Evolutionary conservation across 1,140 invertebrate genomes (phyloP).

Genomic region (Trichogramma pretiosum): DNA sequence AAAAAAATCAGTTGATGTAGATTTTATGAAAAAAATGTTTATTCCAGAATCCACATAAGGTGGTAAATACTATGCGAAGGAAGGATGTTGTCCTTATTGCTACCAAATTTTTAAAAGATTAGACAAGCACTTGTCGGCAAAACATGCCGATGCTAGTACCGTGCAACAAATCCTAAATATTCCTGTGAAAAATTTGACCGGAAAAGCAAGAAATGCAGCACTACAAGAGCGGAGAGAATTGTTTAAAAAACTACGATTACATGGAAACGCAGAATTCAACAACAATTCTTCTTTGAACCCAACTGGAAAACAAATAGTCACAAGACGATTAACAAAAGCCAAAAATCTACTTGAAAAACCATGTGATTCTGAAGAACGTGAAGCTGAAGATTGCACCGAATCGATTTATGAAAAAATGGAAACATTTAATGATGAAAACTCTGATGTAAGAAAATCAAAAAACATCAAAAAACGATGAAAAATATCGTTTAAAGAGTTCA

Average conservation of each 20-base stretch:
- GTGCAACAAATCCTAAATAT: background rate
- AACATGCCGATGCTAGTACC: background rate
- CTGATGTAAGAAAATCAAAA: too few relatives aligned
- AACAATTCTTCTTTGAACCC: background rate
- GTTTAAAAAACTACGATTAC: background rate
- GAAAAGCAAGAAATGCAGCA: too few relatives aligned
- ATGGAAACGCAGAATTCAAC: background rate
- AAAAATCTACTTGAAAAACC: too few relatives aligned
- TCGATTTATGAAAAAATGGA: too few relatives aligned
- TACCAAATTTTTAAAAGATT: background rate
- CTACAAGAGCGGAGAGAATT: background rate
- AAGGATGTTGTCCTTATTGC: background rate
- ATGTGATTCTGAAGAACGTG: too few relatives aligned
- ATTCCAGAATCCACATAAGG: background rate
- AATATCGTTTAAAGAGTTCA: too few relatives aligned
- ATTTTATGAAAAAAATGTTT: background rate
- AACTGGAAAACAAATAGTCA: background rate
- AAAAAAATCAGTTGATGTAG: background rate
- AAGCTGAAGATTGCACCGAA: too few relatives aligned
- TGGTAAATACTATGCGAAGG: background rate
- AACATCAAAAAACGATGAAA: too few relatives aligned
- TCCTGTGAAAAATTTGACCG: too few relatives aligned
- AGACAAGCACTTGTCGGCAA: background rate
- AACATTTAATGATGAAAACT: too few relatives aligned
- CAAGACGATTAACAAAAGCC: background rate